Base-by-base conservation (phyloP, 2,797 vertebrate species). In the Macroramphosus scolopax region DNA sequence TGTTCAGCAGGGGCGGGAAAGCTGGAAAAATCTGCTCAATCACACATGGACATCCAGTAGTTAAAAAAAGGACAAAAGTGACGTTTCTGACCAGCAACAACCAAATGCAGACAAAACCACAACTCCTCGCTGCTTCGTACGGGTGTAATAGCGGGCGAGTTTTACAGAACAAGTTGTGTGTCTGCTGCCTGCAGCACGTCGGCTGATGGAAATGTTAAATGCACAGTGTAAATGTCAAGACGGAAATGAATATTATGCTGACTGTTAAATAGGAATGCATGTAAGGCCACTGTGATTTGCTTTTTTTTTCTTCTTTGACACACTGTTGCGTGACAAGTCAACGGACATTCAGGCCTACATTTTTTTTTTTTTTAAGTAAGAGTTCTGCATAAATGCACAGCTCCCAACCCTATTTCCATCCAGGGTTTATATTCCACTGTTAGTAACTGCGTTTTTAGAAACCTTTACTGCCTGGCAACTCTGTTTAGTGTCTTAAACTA, bases 21-120 rank as follows among this genome's bases (percentile, higher is more conserved):
- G 66, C 53, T 87, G 86, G 88, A 88, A 91, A 90, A 90, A 78
- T 39, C 62, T 63, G 67, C 75, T 87, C 81, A 87, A 75, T 79
- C 69, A 72, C 61, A 80, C 37, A 57, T 11, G 54, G 53, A 81
- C 73, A 60, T 83, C 63, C 64, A 81, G 63, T 28, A 40, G 18
- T 22, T 28, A 36, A 42, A 66, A 63, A 76, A 77, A 67, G 47
- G 45, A 33, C 26, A 22, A 50, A 58, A 53, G 45, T 75, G 79
- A 82, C 60, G 28, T 77, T 80, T 72, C 63, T 78, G 71, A 86
- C 69, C 83, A 70, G 59, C 58, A 66, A 68, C 70, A 72, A 81
- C 57, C 68, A 51, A 78, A 81, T 72, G 66, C 64, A 75, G 72
- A 69, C 72, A 71, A 85, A 85, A 84, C 74, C 83, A 77, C 84